phyloP scores from a whole-genome alignment of 1,140 invertebrate genomes.

The Aphaenogaster rudis region DNA sequence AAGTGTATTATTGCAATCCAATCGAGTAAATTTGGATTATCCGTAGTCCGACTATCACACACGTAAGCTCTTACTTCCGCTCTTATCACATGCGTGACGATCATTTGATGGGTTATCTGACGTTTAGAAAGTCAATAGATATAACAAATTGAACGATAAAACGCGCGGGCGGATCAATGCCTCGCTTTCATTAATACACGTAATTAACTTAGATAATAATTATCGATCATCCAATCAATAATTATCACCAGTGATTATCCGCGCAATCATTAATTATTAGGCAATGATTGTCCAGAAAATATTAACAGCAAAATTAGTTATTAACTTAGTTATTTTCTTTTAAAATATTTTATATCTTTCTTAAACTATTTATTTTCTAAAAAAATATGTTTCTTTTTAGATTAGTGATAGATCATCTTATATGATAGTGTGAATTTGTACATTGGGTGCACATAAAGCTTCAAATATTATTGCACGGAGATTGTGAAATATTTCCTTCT shows the following conservation, averaged over 20 bases:
- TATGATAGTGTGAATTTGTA: background rate
- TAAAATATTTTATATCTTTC: background rate
- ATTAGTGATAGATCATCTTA: background rate
- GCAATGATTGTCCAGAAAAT: background rate
- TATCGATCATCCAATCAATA: background rate
- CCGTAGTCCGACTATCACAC: background rate
- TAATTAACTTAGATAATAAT: background rate
- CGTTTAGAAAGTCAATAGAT: slow-evolving; percentile 2
- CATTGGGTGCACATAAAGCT: background rate
- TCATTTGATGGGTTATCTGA: background rate
- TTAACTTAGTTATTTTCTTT: background rate
- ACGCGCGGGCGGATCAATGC: background rate
- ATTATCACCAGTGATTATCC: background rate
- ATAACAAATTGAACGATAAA: slow-evolving; percentile 9
- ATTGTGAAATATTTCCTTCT: background rate
- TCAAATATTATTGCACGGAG: background rate
- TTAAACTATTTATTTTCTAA: slow-evolving; percentile 5
- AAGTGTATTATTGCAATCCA: background rate
- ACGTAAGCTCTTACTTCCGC: background rate
- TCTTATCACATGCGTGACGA: slow-evolving; percentile 11
- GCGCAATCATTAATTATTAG: background rate
- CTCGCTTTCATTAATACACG: background rate
- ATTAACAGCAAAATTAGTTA: background rate
- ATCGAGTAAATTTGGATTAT: background rate
- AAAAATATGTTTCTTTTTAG: background rate